Conservation (phyloP, 2,797 vertebrate genomes). For the Petrocephalus schoutedeni region DNA sequence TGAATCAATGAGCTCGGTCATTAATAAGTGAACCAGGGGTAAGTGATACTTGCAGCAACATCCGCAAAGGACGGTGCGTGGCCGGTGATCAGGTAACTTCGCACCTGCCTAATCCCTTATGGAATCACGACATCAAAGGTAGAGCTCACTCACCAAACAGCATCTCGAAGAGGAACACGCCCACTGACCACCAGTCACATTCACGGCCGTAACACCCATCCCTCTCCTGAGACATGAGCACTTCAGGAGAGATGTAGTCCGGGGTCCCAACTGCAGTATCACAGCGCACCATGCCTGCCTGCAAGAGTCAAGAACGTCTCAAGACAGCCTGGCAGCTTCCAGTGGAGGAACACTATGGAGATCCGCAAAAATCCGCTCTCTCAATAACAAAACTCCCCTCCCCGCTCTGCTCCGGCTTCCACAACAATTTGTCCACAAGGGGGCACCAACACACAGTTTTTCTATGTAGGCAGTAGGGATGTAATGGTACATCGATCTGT, state of each 20-base stretch:
- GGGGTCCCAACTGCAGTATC: conserved; percentile 96
- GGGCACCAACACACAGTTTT: conserved; percentile 38
- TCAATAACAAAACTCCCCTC: not conserved
- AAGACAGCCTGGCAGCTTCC: not conserved
- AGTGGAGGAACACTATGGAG: not conserved
- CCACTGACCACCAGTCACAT: conserved; percentile 99
- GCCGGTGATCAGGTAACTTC: not conserved
- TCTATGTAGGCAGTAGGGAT: not conserved
- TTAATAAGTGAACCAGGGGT: not conserved
- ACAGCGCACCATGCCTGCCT: conserved; percentile 93
- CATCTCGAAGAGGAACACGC: conserved; percentile 92
- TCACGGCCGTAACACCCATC: conserved; percentile 87
- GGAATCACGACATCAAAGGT: not conserved
- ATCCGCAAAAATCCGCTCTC: not conserved
- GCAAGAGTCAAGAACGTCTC: conserved; percentile 25
- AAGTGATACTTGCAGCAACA: not conserved
- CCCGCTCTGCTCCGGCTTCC: not conserved
- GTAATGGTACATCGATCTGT: no score
- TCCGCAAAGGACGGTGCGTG: not conserved
- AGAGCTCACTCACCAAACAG: conserved; percentile 78
- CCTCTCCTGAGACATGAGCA: conserved; percentile 88
- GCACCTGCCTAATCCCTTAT: not conserved
- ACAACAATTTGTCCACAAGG: conserved; percentile 44
- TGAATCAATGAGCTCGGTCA: not conserved
- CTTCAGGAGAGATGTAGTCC: conserved; percentile 96